Conservation (phyloP, 1,140 invertebrate genomes). For the Zophobas atratus region DNA sequence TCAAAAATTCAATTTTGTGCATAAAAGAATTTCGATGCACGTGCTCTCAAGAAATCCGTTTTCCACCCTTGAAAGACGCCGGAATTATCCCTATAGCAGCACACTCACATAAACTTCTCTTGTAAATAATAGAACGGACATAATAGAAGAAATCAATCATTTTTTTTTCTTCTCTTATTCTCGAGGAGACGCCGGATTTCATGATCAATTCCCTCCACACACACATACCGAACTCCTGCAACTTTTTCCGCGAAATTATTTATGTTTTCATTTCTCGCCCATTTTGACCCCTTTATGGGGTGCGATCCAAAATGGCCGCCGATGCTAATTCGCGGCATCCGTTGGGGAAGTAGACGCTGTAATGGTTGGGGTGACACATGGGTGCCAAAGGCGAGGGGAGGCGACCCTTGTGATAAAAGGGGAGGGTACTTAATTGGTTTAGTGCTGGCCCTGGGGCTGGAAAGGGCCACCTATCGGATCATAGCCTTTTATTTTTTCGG, state of each 20-base stretch:
- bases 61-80: constrained; percentile 11
- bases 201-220: constrained; percentile 25
- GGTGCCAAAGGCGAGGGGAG: constrained; percentile 53
- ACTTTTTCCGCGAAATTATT: constrained; percentile 34
- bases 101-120: constrained; percentile 39
- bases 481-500: constrained; percentile 36
- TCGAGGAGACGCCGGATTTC: constrained; percentile 28
- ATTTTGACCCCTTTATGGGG: constrained; percentile 22
- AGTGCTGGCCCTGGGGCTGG: constrained; percentile 46
- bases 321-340: constrained; percentile 43
- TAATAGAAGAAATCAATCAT: constrained; percentile 43
- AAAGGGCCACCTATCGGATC: constrained; percentile 46
- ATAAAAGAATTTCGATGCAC: constrained; percentile 31
- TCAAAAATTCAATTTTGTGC: constrained; percentile 32
- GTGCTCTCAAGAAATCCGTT: constrained; percentile 34
- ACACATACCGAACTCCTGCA: background rate
- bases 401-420: constrained; percentile 48
- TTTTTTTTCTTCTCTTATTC: constrained; percentile 17
- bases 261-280: constrained; percentile 9
- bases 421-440: constrained; percentile 57
- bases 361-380: constrained; percentile 55
- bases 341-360: constrained; percentile 36
- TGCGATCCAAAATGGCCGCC: constrained; percentile 48
- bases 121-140: constrained; percentile 42
- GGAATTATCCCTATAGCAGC: constrained; percentile 25